Evolutionary conservation across 2,797 vertebrate species (phyloP).

Genomic region (Syngnathus rostellatus): DNA sequence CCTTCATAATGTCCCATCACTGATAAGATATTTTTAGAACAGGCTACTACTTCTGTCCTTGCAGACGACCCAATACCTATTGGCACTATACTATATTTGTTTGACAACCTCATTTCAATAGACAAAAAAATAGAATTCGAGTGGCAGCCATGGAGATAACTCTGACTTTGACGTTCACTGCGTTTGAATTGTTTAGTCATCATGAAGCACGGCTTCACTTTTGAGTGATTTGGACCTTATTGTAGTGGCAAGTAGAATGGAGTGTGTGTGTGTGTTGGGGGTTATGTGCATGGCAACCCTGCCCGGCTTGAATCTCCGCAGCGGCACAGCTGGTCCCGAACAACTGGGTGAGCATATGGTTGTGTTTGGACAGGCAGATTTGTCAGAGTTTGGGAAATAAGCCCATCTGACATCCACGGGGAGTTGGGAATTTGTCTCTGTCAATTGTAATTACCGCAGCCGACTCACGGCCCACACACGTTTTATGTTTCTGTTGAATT

Average conservation of each 20-base stretch:
- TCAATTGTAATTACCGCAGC: slow-evolving; percentile 61
- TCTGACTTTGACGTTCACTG: slow-evolving; percentile 16
- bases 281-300: slow-evolving; percentile 26
- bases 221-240: slow-evolving; percentile 33
- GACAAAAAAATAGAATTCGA: background rate
- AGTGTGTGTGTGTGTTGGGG: slow-evolving; percentile 22
- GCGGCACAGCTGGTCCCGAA: slow-evolving; percentile 63
- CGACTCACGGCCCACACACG: slow-evolving; percentile 30
- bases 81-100: too few relatives aligned
- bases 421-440: slow-evolving; percentile 58
- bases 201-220: slow-evolving; percentile 21
- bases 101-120: background rate
- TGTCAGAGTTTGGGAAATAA: slow-evolving; percentile 64
- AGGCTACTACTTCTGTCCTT: background rate
- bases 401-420: slow-evolving; percentile 57
- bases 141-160: slow-evolving; percentile 17
- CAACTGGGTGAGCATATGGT: slow-evolving; percentile 70
- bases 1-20: too few relatives aligned
- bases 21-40: too few relatives aligned
- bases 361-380: slow-evolving; percentile 69
- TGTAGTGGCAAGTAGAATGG: slow-evolving; percentile 37
- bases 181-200: slow-evolving; percentile 17
- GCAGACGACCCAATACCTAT: too few relatives aligned
- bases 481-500: slow-evolving; percentile 32
- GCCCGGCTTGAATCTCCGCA: slow-evolving; percentile 25